phyloP scores from a whole-genome alignment of 2,888 invertebrate genomes.

The Brassicogethes aeneus region DNA sequence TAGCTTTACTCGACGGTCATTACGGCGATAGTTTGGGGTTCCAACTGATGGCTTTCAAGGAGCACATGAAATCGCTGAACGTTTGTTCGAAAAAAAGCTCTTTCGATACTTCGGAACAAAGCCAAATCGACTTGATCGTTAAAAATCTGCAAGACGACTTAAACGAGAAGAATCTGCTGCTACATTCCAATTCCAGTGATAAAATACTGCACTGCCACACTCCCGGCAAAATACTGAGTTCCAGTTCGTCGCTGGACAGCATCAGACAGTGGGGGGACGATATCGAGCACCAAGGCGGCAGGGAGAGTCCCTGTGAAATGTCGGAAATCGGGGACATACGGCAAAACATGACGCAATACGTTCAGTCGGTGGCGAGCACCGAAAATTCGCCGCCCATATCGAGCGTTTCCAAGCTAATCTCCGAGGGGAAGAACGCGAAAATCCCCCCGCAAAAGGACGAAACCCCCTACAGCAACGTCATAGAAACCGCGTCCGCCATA shows the following conservation, averaged over 20 bases:
- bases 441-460: constrained; percentile 19
- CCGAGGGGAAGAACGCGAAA: constrained; percentile 17
- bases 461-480: constrained; percentile 27
- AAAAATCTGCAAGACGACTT: constrained; percentile 25
- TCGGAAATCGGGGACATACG: constrained; percentile 32
- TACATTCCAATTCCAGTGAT: constrained; percentile 16
- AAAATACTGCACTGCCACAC: constrained; percentile 14
- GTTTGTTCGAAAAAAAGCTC: constrained; percentile 25
- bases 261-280: constrained; percentile 40
- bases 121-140: constrained; percentile 25
- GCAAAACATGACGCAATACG: constrained; percentile 35
- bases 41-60: constrained; percentile 36
- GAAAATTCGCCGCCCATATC: constrained; percentile 27
- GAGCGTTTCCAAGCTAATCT: constrained; percentile 31
- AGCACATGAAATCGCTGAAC: constrained; percentile 30
- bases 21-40: constrained; percentile 39
- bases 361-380: constrained; percentile 33
- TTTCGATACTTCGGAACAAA: constrained; percentile 22
- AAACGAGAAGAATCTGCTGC: constrained; percentile 20
- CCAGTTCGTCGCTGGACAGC: constrained; percentile 39
- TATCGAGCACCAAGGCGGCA: constrained; percentile 38
- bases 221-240: constrained; percentile 33
- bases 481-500: constrained; percentile 33
- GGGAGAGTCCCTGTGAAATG: constrained; percentile 37
- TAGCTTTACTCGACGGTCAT: constrained; percentile 36